Evolutionary conservation across 2,888 invertebrate genomes (phyloP), one percentile per base, ranked within the genome.

Genomic region (Callimorpha dominula): DNA sequence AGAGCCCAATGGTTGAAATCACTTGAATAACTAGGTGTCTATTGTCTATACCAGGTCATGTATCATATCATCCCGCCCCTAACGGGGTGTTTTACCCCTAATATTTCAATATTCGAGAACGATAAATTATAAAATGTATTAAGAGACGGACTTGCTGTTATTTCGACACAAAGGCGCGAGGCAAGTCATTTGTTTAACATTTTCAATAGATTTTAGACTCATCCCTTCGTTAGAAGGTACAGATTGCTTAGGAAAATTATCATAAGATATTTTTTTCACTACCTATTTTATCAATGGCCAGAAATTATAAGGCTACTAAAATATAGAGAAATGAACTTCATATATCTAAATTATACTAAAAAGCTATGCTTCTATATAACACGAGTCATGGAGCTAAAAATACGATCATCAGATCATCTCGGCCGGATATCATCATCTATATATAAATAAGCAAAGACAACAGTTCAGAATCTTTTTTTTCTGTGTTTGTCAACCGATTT

Each of bases 241-340:
- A n/a, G n/a, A n/a, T n/a, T n/a, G n/a, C n/a, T n/a, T n/a, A 1
- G 14, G 14, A 11, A 49, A 49, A 49, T 49, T 12, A 49, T 20
- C 20, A 9, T 9, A 3, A 14, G 1, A 60, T 60, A 20, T 40
- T 40, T 11, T 42, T 65, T 31, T 65, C n/a, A n/a, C n/a, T 49
- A 49, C 14, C 4, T 46, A 12, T 14, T 9, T 14, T 46, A 46
- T 65, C 49, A 65, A 49, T 31, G 14, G 14, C 49, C 71, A 72
- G 73, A 78, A 65, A 77, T 74, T 75, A 77, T 77, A 73, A 77
- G 76, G 78, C 81, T n/a, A n/a, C 50, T 3, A 31, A 71, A 20
- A 60, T 14, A 62, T 78, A 81, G 81, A 82, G 82, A 84, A 81
- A 57, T 57, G 67, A 87, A 87, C 83, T n/a, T 68, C 54, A 67